phyloP scores from a whole-genome alignment of 2,113 vertebrate species.

The Hystrix brachyura region DNA sequence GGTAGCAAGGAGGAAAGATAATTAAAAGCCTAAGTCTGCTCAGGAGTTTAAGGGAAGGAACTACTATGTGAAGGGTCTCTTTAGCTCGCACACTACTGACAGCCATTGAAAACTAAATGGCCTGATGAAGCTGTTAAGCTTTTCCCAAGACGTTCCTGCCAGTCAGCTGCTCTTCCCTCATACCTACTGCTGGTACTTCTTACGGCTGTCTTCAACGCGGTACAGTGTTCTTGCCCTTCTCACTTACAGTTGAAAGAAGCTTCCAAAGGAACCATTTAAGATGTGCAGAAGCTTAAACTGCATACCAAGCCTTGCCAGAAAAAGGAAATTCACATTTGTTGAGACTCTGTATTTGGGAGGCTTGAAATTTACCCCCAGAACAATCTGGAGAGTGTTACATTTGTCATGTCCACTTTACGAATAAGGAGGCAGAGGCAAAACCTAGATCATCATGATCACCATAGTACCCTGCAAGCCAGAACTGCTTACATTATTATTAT shows the following conservation, averaged over 20 bases:
- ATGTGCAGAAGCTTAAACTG: background rate
- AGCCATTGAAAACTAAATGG: background rate
- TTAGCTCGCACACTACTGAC: background rate
- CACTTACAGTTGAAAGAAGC: background rate
- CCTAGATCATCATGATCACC: background rate
- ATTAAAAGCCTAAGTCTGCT: background rate
- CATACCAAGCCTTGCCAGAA: background rate
- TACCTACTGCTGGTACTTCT: background rate
- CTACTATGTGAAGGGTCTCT: background rate
- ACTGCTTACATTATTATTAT: background rate
- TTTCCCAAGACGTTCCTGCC: background rate
- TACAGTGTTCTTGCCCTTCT: background rate
- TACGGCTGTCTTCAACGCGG: background rate
- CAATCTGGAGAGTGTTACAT: background rate
- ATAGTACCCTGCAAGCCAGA: background rate
- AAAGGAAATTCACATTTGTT: background rate
- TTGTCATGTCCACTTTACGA: background rate
- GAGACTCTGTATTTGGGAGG: background rate
- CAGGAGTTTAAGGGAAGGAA: background rate
- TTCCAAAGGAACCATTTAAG: background rate
- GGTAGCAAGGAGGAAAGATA: background rate
- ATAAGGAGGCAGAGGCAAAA: background rate
- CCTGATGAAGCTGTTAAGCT: background rate
- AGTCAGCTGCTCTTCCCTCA: background rate
- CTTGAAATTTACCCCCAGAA: constrained; percentile 33